Evolutionary conservation across 1,140 invertebrate species (phyloP), one percentile per base, ranked within the genome.

Genomic region (Drosophila auraria): DNA sequence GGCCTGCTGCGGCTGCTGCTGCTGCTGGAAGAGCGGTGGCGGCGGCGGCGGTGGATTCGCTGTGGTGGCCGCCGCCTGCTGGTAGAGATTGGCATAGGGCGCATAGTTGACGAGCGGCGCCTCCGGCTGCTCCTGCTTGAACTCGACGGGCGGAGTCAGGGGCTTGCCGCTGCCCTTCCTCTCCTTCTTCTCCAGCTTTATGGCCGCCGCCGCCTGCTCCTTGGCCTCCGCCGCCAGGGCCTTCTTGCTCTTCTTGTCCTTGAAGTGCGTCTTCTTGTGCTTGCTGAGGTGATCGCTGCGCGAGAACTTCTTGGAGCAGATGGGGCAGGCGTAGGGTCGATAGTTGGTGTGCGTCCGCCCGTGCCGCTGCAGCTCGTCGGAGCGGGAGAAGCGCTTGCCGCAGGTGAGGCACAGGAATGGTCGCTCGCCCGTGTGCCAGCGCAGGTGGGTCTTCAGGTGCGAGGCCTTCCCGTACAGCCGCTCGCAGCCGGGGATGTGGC

Each of bases 391-490:
- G 17, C 95, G 94, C 94, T 98, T 98, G 1, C 96, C 96, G 89
- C 98, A 99, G 33, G 96, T 96, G 4, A 96, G 84, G 92, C 98
- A 98, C 0, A 94, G 93, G 80, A 96, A 96, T 0, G 96, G 96
- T 27, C 96, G 93, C 83, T 97, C 97, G 1, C 97, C 97, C 0
- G 95, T 96, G 78, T 97, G 97, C 96, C 96, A 97, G 42, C 97
- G 94, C 0, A 98, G 92, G 93, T 98, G 97, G 0, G 97, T 97
- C 86, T 98, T 96, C 20, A 98, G 92, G 92, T 99, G 97, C 0
- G 97, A 98, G 0, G 97, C 98, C 92, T 98, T 98, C 0, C 97
- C 97, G 87, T 98, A 99, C 11, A 97, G 95, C 93, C 98, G 98
- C 62, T 96, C 96, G 93, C 98, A 99, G n/a, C 97, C 97, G 5